Base-by-base conservation (phyloP, 2,888 invertebrate genomes). In the Iselma pallidipennis region DNA sequence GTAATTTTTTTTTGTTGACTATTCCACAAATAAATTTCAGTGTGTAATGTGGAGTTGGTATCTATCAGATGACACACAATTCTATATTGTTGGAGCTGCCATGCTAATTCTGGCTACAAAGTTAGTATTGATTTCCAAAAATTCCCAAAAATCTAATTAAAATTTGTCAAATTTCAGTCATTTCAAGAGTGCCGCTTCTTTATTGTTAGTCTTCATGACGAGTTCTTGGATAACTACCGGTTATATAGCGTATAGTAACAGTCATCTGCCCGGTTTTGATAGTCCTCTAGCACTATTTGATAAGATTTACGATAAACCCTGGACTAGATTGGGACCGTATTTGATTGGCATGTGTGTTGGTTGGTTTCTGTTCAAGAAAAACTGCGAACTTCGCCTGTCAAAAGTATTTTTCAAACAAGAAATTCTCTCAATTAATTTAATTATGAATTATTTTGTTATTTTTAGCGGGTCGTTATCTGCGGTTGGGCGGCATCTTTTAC, bases 21-120 rank as follows among this genome's bases (percentile, higher is more conserved):
- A n/a, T n/a, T n/a, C n/a, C n/a, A n/a, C n/a, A n/a, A n/a, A n/a
- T n/a, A n/a, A n/a, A n/a, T n/a, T n/a, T n/a, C n/a, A n/a, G n/a
- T 94, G 94, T 78, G 94, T 94, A 94, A 79, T 94, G 31, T 94
- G 94, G 94, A 94, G 93, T 83, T 94, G 94, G 94, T 94, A 94
- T 76, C 82, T 94, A 50, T 91, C 94, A 0, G 92, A 94, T 73
- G 94, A 94, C 77, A 92, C 93, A 0, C 94, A 94, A 76, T 94
- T 94, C 81, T 94, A 94, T 77, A 88, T 92, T 1, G 86, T 94
- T 65, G 92, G 93, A 64, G 91, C 91, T 0, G 86, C 94, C 4
- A 87, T 94, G 29, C 83, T 94, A n/a, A 90, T 94, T 55, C 78
- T 94, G 52, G 92, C 91, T 0, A 89, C 91, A 14, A 89, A 81